Conservation (phyloP, 2,888 invertebrate genomes). For the Agrotis segetum region DNA sequence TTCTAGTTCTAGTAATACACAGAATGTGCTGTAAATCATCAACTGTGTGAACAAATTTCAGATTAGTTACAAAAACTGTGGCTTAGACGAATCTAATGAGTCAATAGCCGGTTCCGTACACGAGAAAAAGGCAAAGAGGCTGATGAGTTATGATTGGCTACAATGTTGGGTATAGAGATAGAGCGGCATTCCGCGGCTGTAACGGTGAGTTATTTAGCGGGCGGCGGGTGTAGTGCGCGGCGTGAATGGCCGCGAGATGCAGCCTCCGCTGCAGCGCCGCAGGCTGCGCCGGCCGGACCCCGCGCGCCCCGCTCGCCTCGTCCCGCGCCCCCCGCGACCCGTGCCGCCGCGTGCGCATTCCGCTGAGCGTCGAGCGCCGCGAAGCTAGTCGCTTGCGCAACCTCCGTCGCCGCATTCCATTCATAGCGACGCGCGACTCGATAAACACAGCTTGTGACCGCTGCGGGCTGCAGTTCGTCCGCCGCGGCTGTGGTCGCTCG, state of each 20-base stretch:
- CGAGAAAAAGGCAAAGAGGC: slow-evolving; percentile 40
- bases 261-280: slow-evolving; percentile 82
- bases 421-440: slow-evolving; percentile 84
- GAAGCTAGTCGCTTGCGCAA: slow-evolving; percentile 87
- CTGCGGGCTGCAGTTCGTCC: slow-evolving; percentile 53
- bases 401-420: slow-evolving; percentile 89
- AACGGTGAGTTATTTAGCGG: slow-evolving; percentile 90
- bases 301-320: slow-evolving; percentile 64
- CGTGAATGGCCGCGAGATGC: slow-evolving; percentile 90
- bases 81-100: slow-evolving; percentile 27
- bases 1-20: too few species aligned
- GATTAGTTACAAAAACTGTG: slow-evolving; percentile 17
- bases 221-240: slow-evolving; percentile 76
- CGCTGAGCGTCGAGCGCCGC: slow-evolving; percentile 80
- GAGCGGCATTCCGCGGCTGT: slow-evolving; percentile 88
- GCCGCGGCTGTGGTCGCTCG: slow-evolving; percentile 53
- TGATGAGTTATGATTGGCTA: slow-evolving; percentile 70
- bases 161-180: slow-evolving; percentile 81
- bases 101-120: slow-evolving; percentile 33
- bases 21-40: background rate
- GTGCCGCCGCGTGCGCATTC: slow-evolving; percentile 74
- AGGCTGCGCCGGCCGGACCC: slow-evolving; percentile 59
- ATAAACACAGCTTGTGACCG: slow-evolving; percentile 70
- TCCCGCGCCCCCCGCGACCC: slow-evolving; percentile 63
- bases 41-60: slow-evolving; percentile 8